Evolutionary conservation across 2,888 invertebrate species (phyloP).

Genomic region (Heteromurus nitidus): DNA sequence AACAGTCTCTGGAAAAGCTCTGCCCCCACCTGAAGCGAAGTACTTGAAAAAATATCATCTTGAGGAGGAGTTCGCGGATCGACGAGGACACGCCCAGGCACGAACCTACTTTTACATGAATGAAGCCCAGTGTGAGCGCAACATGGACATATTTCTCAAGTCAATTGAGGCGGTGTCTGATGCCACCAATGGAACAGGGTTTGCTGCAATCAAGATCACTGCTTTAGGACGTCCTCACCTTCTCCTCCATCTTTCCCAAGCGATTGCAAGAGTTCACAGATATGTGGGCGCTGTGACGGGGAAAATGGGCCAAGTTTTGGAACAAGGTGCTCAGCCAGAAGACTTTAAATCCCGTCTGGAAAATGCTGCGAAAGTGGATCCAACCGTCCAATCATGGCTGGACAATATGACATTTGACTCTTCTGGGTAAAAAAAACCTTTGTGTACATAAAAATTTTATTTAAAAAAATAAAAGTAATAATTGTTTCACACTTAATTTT

Average conservation of each 20-base stretch:
- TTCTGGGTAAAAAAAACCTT: conserved; percentile 96
- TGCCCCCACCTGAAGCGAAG: too few relatives aligned
- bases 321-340: conserved; percentile 90
- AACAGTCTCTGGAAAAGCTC: too few relatives aligned
- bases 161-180: conserved; percentile 98
- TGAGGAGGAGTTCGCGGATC: conserved; percentile 94
- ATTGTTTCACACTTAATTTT: too few relatives aligned
- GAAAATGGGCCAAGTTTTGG: conserved; percentile 86
- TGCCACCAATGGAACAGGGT: conserved; percentile 94
- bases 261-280: conserved; percentile 94
- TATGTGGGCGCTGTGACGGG: conserved; percentile 95
- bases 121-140: conserved; percentile 97
- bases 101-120: conserved; percentile 99
- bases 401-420: conserved; percentile 93
- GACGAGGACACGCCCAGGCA: conserved; percentile 95
- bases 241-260: conserved; percentile 96
- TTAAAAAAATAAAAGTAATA: too few relatives aligned
- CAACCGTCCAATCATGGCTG: conserved; percentile 90
- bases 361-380: conserved; percentile 83
- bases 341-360: conserved; percentile 90
- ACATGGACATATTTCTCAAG: conserved; percentile 94
- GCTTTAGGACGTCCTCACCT: conserved; percentile 97
- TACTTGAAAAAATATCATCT: conserved; percentile 91
- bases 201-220: conserved; percentile 97
- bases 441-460: too few relatives aligned